Base-by-base conservation (phyloP, 2,888 invertebrate species). In the Cephus rjabovi region DNA sequence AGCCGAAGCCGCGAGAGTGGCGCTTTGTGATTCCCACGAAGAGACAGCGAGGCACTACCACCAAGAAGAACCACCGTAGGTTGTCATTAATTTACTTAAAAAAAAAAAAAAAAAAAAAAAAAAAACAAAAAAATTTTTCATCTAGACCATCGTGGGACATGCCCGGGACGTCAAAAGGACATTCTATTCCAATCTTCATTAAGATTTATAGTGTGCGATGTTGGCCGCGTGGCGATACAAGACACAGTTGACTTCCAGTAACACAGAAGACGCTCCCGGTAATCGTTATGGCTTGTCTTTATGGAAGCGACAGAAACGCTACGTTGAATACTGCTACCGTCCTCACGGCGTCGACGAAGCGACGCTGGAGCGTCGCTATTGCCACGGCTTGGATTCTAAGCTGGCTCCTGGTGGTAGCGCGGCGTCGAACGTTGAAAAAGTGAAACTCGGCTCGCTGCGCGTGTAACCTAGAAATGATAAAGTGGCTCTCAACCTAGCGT, bases 361-460 rank as follows among this genome's bases (percentile, higher is more conserved):
- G 56, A 56, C 56, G 56, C 56, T 23, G 23, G 56, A 56, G 56
- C 56, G 56, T 56, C 56, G 56, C 56, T 56, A 56, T 56, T 9
- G 56, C 56, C 56, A 56, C 56, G 56, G 56, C 23, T 56, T 56
- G 56, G 56, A 23, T 56, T 56, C 56, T 56, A 56, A 56, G 56
- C 56, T 56, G 56, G 56, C 56, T 56, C 56, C 56, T 86, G 87
- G 82, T 87, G 85, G 87, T 86, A 86, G 88, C 86, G 87, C 87
- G 86, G 88, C 89, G 86, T 88, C 87, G 87, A 89, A 86, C 89
- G 88, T 87, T 90, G 91, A 91, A 91, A 91, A 91, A 91, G 91
- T 91, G 91, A 91, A 91, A 91, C 91, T 91, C 91, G 88, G 87
- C 89, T 88, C 90, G 90, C 88, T 90, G 90, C 90, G 91, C 91